Evolutionary conservation across 2,888 invertebrate genomes (phyloP).

Genomic region (Brachyptera putata): DNA sequence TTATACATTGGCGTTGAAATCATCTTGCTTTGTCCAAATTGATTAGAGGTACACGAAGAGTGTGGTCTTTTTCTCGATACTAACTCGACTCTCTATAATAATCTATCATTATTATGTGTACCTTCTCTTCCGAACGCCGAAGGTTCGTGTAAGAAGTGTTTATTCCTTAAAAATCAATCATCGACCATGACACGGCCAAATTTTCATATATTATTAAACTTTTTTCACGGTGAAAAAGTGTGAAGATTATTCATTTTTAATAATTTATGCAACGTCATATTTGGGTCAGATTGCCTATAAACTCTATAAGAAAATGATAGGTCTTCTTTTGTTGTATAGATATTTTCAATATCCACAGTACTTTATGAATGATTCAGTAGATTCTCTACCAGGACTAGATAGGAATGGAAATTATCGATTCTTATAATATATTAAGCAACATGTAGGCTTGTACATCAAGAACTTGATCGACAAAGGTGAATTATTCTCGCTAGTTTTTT

Average conservation of each 20-base stretch:
- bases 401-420: too few species aligned
- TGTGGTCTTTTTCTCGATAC: neutral
- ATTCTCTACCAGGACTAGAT: too few species aligned
- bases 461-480: neutral
- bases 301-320: slow-evolving; percentile 4
- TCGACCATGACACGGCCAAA: slow-evolving; percentile 13
- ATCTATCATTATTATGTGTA: too few species aligned
- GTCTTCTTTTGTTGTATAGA: slow-evolving; percentile 3
- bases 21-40: neutral
- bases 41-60: neutral
- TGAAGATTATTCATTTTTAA: slow-evolving; percentile 7
- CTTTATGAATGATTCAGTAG: slow-evolving; percentile 8
- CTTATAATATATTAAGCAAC: too few species aligned
- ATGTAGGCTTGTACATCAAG: too few species aligned
- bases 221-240: neutral
- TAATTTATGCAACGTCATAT: slow-evolving; percentile 10
- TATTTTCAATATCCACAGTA: neutral
- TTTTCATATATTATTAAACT: slow-evolving; percentile 15
- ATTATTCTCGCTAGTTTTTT: neutral
- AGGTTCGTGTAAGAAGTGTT: neutral
- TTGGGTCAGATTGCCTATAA: slow-evolving; percentile 7
- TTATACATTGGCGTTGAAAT: neutral
- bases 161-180: neutral
- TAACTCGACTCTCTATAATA: neutral
- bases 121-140: neutral